Percentiles rank a stretch among this genome's conserved stretches.
Conservation (phyloP, 2,113 vertebrate species). For the Bubo scandiacus region DNA sequence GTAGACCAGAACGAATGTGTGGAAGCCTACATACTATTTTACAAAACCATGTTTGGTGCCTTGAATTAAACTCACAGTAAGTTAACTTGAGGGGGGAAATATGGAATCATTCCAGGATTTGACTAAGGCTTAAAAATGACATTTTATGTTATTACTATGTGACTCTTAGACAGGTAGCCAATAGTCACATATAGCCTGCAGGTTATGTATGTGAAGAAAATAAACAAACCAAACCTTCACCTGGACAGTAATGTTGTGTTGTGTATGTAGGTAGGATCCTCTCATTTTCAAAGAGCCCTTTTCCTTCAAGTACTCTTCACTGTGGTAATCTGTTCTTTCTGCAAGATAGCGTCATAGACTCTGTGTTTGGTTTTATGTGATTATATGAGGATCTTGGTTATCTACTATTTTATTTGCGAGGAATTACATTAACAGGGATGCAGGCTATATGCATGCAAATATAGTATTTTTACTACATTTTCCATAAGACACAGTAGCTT, state of each 20-base stretch:
- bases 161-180: background rate
- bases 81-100: background rate
- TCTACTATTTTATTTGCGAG: background rate
- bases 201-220: background rate
- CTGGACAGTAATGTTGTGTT: background rate
- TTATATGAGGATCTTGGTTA: background rate
- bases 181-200: background rate
- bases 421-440: background rate
- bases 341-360: background rate
- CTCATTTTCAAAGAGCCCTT: fast-evolving
- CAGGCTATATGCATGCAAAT: background rate
- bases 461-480: background rate
- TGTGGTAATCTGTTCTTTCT: background rate
- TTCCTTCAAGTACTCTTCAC: background rate
- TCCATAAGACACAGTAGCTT: background rate
- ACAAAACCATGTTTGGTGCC: background rate
- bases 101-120: background rate
- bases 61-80: background rate
- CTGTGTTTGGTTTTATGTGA: background rate
- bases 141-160: background rate
- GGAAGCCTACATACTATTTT: background rate
- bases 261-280: background rate
- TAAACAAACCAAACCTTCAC: background rate
- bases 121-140: background rate
- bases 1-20: background rate